Conservation (phyloP, 2,888 invertebrate genomes). For the Pyrrhia umbra region DNA sequence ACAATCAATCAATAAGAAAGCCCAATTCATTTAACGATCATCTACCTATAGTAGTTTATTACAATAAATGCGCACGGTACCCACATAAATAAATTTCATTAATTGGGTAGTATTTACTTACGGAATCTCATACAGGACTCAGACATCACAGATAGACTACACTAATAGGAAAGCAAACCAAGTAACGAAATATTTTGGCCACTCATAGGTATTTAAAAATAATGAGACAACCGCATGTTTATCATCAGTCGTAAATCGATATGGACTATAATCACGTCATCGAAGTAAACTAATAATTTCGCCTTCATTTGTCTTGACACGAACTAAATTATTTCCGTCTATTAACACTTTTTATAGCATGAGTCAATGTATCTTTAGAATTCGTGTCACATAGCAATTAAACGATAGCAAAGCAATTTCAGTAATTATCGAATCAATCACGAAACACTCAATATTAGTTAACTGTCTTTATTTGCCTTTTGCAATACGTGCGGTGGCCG, state of each 20-base stretch:
- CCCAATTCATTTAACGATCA: too few relatives aligned
- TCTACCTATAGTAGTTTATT: too few relatives aligned
- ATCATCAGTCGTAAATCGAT: too few relatives aligned
- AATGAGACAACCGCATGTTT: neutral
- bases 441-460: conserved; percentile 23
- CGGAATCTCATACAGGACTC: too few relatives aligned
- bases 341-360: conserved; percentile 16
- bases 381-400: conserved; percentile 45
- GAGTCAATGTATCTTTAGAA: conserved; percentile 18
- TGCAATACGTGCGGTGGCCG: conserved; percentile 24
- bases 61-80: too few relatives aligned
- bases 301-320: conserved; percentile 10
- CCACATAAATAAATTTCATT: too few relatives aligned
- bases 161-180: too few relatives aligned
- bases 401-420: conserved; percentile 3
- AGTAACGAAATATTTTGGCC: too few relatives aligned
- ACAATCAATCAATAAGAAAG: too few relatives aligned
- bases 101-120: too few relatives aligned
- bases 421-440: conserved; percentile 32
- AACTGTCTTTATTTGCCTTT: conserved; percentile 34
- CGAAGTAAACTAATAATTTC: neutral
- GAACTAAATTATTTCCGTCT: conserved; percentile 19
- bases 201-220: too few relatives aligned
- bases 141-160: too few relatives aligned
- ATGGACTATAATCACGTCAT: neutral